phyloP scores from a whole-genome alignment of 2,113 vertebrate species.

The Naja naja region DNA sequence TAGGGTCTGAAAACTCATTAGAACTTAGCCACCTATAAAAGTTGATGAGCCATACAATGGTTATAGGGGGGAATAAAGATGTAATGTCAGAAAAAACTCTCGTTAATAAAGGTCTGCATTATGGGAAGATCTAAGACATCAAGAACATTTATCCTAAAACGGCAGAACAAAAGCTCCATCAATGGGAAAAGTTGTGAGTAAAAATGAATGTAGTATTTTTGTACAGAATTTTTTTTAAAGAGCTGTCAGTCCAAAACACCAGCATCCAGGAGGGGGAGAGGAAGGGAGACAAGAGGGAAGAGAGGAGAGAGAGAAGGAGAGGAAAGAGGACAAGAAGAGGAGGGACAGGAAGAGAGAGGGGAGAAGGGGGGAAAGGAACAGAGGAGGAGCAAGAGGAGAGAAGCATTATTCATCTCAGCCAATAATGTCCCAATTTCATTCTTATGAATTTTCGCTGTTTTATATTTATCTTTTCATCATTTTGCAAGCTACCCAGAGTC shows the following conservation, averaged over 20 bases:
- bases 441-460: neutral
- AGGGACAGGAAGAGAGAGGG: neutral
- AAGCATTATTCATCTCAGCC: neutral
- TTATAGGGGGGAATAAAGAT: neutral
- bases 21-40: neutral
- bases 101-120: neutral
- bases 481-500: neutral
- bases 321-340: neutral
- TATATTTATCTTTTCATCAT: no score
- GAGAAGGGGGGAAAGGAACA: neutral
- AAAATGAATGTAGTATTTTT: neutral
- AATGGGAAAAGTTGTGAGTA: neutral
- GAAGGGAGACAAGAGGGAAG: neutral
- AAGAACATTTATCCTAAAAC: neutral
- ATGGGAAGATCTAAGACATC: neutral
- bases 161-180: neutral
- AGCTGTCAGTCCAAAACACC: neutral
- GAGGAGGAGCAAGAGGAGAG: neutral
- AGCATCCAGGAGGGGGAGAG: neutral
- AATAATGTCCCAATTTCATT: constrained; percentile 17
- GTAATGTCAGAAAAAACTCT: neutral
- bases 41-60: neutral
- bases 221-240: neutral
- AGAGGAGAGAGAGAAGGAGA: neutral
- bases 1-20: neutral